Conservation (phyloP, 1,140 invertebrate genomes). For the Tetragnatha versicolor region DNA sequence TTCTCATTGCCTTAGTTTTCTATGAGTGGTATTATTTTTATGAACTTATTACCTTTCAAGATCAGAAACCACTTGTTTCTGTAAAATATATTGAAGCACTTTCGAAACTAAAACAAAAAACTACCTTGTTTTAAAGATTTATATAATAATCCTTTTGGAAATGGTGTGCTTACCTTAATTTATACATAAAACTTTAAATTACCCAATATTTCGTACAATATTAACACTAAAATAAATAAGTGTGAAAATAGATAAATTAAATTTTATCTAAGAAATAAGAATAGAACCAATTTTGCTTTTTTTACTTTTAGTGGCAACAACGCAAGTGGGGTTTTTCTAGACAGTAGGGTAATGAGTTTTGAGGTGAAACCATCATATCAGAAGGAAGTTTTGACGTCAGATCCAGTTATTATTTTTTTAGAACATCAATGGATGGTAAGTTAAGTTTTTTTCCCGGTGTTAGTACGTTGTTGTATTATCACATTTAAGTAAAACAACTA, state of each 20-base stretch:
- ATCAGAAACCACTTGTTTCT: too few species aligned
- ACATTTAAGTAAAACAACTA: neutral
- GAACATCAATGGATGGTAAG: slow-evolving; percentile 39
- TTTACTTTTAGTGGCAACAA: slow-evolving; percentile 18
- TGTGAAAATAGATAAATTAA: neutral
- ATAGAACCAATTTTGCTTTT: neutral
- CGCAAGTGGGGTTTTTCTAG: slow-evolving; percentile 28
- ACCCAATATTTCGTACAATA: too few species aligned
- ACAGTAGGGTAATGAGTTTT: slow-evolving; percentile 42
- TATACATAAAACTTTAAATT: too few species aligned
- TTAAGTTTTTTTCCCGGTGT: neutral
- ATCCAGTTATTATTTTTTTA: slow-evolving; percentile 41
- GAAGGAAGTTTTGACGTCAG: neutral
- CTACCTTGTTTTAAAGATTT: too few species aligned
- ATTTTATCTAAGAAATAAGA: neutral
- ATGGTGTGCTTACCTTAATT: too few species aligned
- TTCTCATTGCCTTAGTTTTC: too few species aligned
- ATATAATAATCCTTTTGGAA: too few species aligned
- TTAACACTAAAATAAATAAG: too few species aligned
- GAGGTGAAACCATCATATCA: slow-evolving; percentile 34
- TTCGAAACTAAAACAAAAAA: too few species aligned
- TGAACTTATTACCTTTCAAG: too few species aligned
- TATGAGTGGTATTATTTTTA: too few species aligned
- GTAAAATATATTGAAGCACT: too few species aligned
- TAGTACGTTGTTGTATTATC: neutral